Evolutionary conservation across 2,888 invertebrate species (phyloP).

Genomic region (Mimas tiliae): DNA sequence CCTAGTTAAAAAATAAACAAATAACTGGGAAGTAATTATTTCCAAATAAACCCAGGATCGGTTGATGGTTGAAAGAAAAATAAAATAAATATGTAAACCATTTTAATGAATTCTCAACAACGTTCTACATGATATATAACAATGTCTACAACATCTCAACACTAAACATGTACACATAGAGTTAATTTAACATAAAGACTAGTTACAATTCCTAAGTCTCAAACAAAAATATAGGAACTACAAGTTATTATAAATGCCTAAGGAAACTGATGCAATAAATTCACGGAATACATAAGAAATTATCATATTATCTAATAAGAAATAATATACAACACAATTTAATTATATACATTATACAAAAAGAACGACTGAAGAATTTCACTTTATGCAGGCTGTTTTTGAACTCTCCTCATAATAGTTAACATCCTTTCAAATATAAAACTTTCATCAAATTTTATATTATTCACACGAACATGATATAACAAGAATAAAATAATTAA

Average conservation of each 20-base stretch:
- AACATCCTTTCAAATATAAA: too few species aligned
- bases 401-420: not conserved
- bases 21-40: slow-evolving; percentile 37
- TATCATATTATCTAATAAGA: too few species aligned
- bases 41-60: slow-evolving; percentile 12
- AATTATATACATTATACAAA: not conserved
- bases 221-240: slow-evolving; percentile 12
- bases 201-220: slow-evolving; percentile 23
- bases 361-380: slow-evolving; percentile 1
- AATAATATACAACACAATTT: slow-evolving; percentile 7
- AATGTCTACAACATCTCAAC: slow-evolving; percentile 22
- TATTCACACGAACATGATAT: too few species aligned
- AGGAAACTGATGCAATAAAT: slow-evolving; percentile 6
- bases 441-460: too few species aligned
- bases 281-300: not conserved
- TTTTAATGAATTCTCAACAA: slow-evolving; percentile 27
- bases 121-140: slow-evolving; percentile 28
- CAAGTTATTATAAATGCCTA: slow-evolving; percentile 1
- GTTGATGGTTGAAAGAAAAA: slow-evolving; percentile 10
- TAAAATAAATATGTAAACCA: slow-evolving; percentile 22
- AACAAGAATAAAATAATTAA: too few species aligned
- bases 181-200: slow-evolving; percentile 10
- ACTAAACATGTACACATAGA: not conserved
- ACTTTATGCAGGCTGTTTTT: not conserved
- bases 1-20: slow-evolving; percentile 65